Evolutionary conservation across 2,113 vertebrate species (phyloP).

Genomic region (Vireo altiloquus): DNA sequence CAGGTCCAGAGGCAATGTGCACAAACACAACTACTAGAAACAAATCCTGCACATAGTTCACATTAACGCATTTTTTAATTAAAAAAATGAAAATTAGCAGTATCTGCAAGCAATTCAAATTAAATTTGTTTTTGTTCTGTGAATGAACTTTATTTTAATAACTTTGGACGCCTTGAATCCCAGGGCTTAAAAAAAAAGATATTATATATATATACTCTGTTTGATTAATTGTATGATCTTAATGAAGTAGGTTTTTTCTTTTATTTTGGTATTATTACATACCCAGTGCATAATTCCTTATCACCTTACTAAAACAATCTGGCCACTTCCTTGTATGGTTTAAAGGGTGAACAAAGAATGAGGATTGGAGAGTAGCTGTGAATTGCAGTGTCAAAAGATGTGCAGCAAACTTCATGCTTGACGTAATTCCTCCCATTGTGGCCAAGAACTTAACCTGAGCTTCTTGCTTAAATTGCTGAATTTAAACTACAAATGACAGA

Average conservation of each 20-base stretch:
- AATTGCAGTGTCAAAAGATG: slow-evolving; percentile 57
- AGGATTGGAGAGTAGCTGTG: slow-evolving; percentile 26
- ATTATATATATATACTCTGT: slow-evolving; percentile 86
- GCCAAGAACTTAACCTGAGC: neutral
- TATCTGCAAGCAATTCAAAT: slow-evolving; percentile 88
- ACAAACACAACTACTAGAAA: slow-evolving; percentile 80
- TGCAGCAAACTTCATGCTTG: slow-evolving; percentile 51
- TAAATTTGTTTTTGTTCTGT: slow-evolving; percentile 89
- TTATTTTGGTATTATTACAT: slow-evolving; percentile 85
- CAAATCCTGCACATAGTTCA: slow-evolving; percentile 84
- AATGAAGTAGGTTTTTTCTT: slow-evolving; percentile 82
- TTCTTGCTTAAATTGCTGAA: neutral
- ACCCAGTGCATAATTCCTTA: slow-evolving; percentile 76
- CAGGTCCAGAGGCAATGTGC: slow-evolving; percentile 76
- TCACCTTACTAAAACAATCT: neutral
- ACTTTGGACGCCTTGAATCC: slow-evolving; percentile 85
- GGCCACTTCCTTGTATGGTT: slow-evolving; percentile 38
- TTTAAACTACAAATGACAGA: neutral
- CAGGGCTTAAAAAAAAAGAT: slow-evolving; percentile 85
- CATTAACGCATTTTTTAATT: slow-evolving; percentile 85
- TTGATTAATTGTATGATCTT: slow-evolving; percentile 90
- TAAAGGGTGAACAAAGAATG: slow-evolving; percentile 21
- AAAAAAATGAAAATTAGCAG: slow-evolving; percentile 86
- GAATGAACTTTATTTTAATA: slow-evolving; percentile 89
- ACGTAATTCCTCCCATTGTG: neutral